Evolutionary conservation across 2,888 invertebrate genomes (phyloP).

Genomic region (Venusia cambrica): DNA sequence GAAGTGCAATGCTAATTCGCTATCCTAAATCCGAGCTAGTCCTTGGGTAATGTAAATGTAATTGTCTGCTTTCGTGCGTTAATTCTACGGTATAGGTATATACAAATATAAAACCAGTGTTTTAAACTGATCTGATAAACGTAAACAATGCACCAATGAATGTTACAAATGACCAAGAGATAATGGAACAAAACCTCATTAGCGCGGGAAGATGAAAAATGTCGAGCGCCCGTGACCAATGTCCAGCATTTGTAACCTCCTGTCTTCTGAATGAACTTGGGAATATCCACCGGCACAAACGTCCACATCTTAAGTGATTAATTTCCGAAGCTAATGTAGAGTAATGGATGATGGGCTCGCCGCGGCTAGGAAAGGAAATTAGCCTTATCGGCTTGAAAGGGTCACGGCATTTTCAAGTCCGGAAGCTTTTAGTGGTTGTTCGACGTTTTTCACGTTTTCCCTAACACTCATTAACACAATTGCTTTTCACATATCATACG

Average conservation of each 20-base stretch:
- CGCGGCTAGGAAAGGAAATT: conserved; percentile 37
- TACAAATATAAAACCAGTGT: neutral
- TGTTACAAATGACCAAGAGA: conserved; percentile 38
- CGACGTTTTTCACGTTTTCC: conserved; percentile 18
- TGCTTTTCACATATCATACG: no score
- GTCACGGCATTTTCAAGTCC: conserved; percentile 38
- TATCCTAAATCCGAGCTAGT: no score
- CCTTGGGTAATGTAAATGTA: no score
- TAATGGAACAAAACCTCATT: conserved; percentile 46
- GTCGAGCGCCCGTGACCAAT: conserved; percentile 44
- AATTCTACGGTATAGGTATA: no score
- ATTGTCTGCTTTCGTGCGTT: no score
- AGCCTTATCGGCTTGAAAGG: conserved; percentile 39
- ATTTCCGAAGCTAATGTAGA: conserved; percentile 48
- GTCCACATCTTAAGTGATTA: conserved; percentile 34
- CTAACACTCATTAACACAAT: neutral
- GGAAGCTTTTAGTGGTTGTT: conserved; percentile 35
- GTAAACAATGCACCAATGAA: conserved; percentile 40
- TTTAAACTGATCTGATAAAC: conserved; percentile 30
- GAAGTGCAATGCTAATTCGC: no score
- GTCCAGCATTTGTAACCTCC: conserved; percentile 36
- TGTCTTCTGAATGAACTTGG: no score
- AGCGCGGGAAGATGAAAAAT: conserved; percentile 46
- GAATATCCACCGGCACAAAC: no score
- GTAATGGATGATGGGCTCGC: conserved; percentile 42